Percentiles rank a stretch among this genome's conserved stretches.
These are phyloP conservation scores for Malthinus flaveolus DNA, from an alignment of 2,888 invertebrate genomes.

Conservation along the genomic window DNA sequence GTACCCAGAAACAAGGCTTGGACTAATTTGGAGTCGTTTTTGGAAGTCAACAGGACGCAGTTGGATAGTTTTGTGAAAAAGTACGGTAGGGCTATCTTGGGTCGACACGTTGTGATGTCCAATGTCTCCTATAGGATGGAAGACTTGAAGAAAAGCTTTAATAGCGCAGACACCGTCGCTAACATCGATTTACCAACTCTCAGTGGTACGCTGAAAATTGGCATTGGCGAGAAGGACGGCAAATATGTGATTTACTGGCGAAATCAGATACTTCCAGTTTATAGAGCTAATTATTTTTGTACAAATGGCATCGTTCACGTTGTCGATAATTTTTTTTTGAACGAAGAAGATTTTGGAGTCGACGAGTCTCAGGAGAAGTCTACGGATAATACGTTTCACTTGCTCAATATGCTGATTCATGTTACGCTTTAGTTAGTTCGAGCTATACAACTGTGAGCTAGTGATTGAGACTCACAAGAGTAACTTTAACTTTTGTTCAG, in stretches of 20 bases:
- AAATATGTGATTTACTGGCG: conserved; percentile 42
- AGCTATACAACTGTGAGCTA: too few species aligned
- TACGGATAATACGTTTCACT: conserved; percentile 10
- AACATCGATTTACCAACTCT: conserved; percentile 22
- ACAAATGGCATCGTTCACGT: conserved; percentile 94
- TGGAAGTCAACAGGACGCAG: conserved; percentile 66
- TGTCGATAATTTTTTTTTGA: conserved; percentile 81
- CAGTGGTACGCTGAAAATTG: conserved; percentile 29
- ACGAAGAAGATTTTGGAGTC: conserved; percentile 64
- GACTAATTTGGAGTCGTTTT: conserved; percentile 57
- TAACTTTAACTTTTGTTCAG: too few species aligned
- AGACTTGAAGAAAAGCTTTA: conserved; percentile 67
- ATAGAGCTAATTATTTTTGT: conserved; percentile 88
- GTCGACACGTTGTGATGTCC: conserved; percentile 83
- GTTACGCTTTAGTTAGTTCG: conserved; percentile 14
- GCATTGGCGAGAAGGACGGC: conserved; percentile 35
- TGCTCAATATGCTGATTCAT: conserved; percentile 19
- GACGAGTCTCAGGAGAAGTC: background rate
- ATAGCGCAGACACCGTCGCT: conserved; percentile 7
- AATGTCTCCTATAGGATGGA: conserved; percentile 75
- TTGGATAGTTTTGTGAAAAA: conserved; percentile 70
- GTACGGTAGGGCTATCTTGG: conserved; percentile 60
- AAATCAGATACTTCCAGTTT: conserved; percentile 75
- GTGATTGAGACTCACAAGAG: too few species aligned
- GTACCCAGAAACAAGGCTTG: conserved; percentile 88